phyloP scores from a whole-genome alignment of 2,113 vertebrate species.

The Malurus elegans region DNA sequence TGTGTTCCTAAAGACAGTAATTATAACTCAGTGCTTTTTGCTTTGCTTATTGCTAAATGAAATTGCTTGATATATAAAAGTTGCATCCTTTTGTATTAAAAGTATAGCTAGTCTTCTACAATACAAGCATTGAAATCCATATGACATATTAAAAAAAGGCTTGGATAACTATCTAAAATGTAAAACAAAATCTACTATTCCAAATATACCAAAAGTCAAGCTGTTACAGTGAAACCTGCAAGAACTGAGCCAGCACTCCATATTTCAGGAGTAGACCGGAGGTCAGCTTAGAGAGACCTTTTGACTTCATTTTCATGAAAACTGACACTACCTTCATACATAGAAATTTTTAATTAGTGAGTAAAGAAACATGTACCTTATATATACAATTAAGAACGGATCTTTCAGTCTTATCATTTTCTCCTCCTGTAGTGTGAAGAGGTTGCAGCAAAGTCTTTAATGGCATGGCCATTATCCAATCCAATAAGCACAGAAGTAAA shows the following conservation, averaged over 20 bases:
- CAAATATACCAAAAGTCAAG: not conserved
- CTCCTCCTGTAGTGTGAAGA: constrained; percentile 79
- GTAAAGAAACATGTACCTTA: constrained; percentile 79
- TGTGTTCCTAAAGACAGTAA: not conserved
- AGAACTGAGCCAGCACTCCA: not conserved
- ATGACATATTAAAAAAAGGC: not conserved
- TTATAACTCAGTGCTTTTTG: not conserved
- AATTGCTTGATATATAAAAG: not conserved
- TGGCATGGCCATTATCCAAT: constrained; percentile 98
- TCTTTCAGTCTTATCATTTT: constrained; percentile 88
- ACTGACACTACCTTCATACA: not conserved
- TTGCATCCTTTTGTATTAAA: not conserved
- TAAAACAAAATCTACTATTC: not conserved
- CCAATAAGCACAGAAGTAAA: constrained; percentile 92
- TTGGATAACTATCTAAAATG: not conserved
- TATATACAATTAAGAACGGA: constrained; percentile 94
- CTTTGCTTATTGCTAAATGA: not conserved
- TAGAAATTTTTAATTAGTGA: not conserved
- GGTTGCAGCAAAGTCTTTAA: constrained; percentile 89
- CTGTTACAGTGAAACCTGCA: not conserved
- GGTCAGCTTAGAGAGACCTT: not conserved
- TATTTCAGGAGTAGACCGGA: not conserved
- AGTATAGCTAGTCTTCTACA: not conserved
- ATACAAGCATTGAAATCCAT: not conserved
- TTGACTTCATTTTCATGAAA: not conserved